phyloP scores from a whole-genome alignment of 2,113 vertebrate species.

The Atractosteus spatula region DNA sequence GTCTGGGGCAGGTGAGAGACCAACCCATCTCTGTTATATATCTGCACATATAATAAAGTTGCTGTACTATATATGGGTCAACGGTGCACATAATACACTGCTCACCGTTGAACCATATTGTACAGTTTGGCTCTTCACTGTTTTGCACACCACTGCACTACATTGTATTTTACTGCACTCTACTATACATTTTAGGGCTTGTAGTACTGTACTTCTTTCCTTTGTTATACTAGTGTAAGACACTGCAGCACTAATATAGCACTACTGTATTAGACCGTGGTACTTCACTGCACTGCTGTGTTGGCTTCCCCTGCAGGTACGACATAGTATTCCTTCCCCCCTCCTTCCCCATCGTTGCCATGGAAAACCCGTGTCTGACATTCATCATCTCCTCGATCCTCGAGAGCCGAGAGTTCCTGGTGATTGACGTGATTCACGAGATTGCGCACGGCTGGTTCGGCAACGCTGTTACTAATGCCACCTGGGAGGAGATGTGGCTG shows the following conservation, averaged over 20 bases:
- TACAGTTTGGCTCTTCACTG: too few species aligned
- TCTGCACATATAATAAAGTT: too few species aligned
- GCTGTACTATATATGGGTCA: too few species aligned
- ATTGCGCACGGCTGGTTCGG: conserved; percentile 97
- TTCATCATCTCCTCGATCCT: conserved; percentile 97
- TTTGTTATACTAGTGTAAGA: too few species aligned
- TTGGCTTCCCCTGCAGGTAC: conserved; percentile 66
- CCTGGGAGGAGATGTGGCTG: conserved; percentile 98
- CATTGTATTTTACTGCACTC: too few species aligned
- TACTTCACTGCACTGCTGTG: neutral
- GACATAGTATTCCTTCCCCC: conserved; percentile 97
- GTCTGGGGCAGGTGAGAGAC: conserved; percentile 87
- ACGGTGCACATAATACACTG: too few species aligned
- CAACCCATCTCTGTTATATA: too few species aligned
- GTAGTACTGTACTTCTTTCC: too few species aligned
- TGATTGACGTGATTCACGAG: conserved; percentile 91
- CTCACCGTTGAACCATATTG: too few species aligned
- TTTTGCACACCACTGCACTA: neutral
- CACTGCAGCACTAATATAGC: too few species aligned
- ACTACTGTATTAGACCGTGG: too few species aligned
- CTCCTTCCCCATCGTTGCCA: conserved; percentile 95
- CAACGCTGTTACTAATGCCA: conserved; percentile 93
- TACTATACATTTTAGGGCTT: too few species aligned
- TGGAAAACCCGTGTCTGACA: conserved; percentile 97
- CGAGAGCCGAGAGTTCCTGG: conserved; percentile 93